Base-by-base conservation (phyloP, 2,797 vertebrate genomes). In the Megaceryle alcyon region DNA sequence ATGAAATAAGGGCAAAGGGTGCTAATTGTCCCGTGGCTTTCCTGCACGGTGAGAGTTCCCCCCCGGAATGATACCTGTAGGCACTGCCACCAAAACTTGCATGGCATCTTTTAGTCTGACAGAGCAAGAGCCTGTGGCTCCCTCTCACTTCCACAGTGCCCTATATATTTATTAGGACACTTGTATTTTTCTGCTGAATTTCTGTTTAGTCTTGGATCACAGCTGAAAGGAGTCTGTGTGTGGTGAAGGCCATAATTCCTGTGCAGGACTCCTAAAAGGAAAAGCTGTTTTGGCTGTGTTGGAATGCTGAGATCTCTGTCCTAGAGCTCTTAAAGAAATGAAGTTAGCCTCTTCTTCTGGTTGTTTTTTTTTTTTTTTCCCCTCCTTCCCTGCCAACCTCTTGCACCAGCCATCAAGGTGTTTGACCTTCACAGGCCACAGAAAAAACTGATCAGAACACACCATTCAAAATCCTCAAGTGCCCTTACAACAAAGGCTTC, bases 341-440 rank as follows among this genome's bases (percentile, higher is more conserved):
- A 93, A 85, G 14, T 61, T 86, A 88, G 26, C 26, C 49, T 51
- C 49, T 51, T 51, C 28, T 51, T 51, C 49, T 17, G 49, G 26
- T 14, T 51, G 25, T 5, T 25, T 28, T 51, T 10, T 28, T 48
- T 48, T 51, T 51, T 14, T 51, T 28, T 28, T 28, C 17, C 3
- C 16, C 49, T 28, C 26, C 49, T 51, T 51, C 49, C 49, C 26
- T 51, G 49, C 49, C 49, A 51, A 17, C 26, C 49, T 51, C 49
- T 77, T 56, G 37, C 90, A 69, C 69, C 61, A 90, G 46, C 49
- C 12, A 5, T 84, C 56, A 61, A 84, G 53, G 75, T 87, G 71
- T 93, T 70, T 8, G 22, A 93, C 91, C 81, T 96, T 94, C 90
- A 82, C 17, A 49, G 53, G 57, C 79, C 70, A 66, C 70, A 82